Percentiles rank a stretch among this genome's conserved stretches.
Conservation (phyloP, 2,888 invertebrate genomes). For the Ochropleura leucogaster region DNA sequence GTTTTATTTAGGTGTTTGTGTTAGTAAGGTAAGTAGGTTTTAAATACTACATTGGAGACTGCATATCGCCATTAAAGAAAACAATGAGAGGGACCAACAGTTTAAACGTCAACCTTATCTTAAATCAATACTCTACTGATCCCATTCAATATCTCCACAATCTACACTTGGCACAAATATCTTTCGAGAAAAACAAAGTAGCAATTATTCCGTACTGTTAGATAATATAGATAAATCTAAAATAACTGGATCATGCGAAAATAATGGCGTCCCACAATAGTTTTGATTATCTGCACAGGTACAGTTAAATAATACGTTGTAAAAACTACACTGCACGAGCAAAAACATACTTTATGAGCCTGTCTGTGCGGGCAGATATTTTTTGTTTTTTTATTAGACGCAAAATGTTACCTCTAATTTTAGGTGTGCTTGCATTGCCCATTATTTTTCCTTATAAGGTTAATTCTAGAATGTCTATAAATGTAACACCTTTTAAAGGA, state of each 20-base stretch:
- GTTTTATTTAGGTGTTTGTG: not conserved
- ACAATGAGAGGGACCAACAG: constrained; percentile 23
- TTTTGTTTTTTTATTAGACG: constrained; percentile 47
- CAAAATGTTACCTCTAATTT: constrained; percentile 20
- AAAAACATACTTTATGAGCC: constrained; percentile 44
- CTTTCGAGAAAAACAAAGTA: constrained; percentile 42
- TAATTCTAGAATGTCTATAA: constrained; percentile 18
- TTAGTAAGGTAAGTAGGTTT: not conserved
- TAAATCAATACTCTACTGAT: constrained; percentile 45
- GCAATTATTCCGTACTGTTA: constrained; percentile 63
- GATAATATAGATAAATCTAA: constrained; percentile 62
- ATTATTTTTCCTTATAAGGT: constrained; percentile 26
- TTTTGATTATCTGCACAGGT: constrained; percentile 63
- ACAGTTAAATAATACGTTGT: constrained; percentile 62
- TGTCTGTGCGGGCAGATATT: constrained; percentile 40
- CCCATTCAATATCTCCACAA: constrained; percentile 50
- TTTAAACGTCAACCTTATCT: constrained; percentile 37
- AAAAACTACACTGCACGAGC: constrained; percentile 51
- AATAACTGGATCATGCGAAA: constrained; percentile 48
- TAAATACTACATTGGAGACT: not conserved
- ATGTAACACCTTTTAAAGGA: constrained; percentile 17
- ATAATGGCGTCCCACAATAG: constrained; percentile 59
- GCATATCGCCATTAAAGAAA: not conserved
- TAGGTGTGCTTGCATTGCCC: constrained; percentile 15
- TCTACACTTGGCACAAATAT: constrained; percentile 59